Percentiles rank a stretch among this genome's conserved stretches.
phyloP scores from a whole-genome alignment of 2,797 vertebrate genomes.

The Periophthalmus magnuspinnatus region DNA sequence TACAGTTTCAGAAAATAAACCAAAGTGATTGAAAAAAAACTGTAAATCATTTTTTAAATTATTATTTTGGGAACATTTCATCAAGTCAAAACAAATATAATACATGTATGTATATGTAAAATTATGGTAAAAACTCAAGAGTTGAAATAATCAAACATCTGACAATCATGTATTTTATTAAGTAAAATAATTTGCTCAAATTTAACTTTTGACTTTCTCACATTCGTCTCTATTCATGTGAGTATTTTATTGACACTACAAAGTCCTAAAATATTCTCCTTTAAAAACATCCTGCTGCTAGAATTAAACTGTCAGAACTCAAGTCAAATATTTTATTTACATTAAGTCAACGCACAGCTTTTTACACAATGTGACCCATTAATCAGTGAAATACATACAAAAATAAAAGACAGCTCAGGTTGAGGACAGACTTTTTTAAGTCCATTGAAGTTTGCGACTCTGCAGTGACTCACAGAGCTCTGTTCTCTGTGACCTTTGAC shows the following conservation, averaged over 20 bases:
- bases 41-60: too few species aligned
- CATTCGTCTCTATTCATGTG: not conserved
- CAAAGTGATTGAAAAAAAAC: too few species aligned
- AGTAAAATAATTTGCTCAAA: not conserved
- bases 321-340: not conserved
- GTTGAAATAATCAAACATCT: not conserved
- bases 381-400: not conserved
- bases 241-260: not conserved
- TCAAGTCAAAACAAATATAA: not conserved
- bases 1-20: too few species aligned
- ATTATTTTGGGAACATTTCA: not conserved
- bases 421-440: not conserved
- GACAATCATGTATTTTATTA: not conserved
- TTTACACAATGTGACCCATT: conserved; percentile 1
- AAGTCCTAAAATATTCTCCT: not conserved
- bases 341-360: not conserved
- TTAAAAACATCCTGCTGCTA: not conserved
- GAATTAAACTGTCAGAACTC: not conserved
- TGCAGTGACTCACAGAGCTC: conserved; percentile 5
- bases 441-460: conserved; percentile 26
- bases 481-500: conserved; percentile 27
- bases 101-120: not conserved
- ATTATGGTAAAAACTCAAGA: not conserved
- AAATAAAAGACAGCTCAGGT: conserved; percentile 5
- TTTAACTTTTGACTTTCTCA: too few species aligned